phyloP scores from a whole-genome alignment of 2,797 vertebrate genomes.

The Chelon labrosus region DNA sequence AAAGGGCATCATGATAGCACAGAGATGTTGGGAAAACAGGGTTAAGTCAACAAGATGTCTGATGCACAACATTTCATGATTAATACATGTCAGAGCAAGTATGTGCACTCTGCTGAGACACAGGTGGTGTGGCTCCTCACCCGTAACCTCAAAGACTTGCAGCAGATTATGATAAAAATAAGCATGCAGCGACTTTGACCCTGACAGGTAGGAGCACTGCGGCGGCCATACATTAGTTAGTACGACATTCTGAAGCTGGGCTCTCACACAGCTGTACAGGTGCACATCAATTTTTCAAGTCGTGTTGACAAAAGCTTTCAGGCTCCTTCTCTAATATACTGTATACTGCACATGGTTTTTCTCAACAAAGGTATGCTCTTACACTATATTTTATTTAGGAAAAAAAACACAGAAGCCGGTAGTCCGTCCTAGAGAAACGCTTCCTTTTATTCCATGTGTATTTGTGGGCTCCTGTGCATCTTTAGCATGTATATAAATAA shows the following conservation, averaged over 20 bases:
- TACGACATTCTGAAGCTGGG: conserved; percentile 38
- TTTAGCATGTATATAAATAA: neutral
- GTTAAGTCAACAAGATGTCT: conserved; percentile 57
- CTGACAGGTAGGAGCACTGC: conserved; percentile 62
- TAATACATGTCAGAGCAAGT: conserved; percentile 51
- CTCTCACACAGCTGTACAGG: conserved; percentile 60
- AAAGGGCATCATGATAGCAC: conserved; percentile 24
- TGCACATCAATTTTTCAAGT: conserved; percentile 80
- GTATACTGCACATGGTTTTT: conserved; percentile 43
- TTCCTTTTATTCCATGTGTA: conserved; percentile 10
- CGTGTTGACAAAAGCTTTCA: conserved; percentile 84
- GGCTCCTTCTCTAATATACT: conserved; percentile 56
- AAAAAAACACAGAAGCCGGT: conserved; percentile 25
- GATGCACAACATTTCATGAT: conserved; percentile 58
- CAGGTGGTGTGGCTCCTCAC: conserved; percentile 47
- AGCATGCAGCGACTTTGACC: conserved; percentile 55
- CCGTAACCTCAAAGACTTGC: conserved; percentile 39
- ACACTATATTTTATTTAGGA: conserved; percentile 76
- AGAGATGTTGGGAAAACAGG: conserved; percentile 22
- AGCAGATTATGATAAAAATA: conserved; percentile 69
- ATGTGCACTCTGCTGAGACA: conserved; percentile 56
- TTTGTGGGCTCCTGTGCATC: conserved; percentile 25
- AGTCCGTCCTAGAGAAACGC: conserved; percentile 37
- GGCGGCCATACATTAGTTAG: conserved; percentile 63
- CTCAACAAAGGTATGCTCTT: conserved; percentile 71